phyloP scores from a whole-genome alignment of 2,888 invertebrate genomes.

The Heterodera filipjevi region DNA sequence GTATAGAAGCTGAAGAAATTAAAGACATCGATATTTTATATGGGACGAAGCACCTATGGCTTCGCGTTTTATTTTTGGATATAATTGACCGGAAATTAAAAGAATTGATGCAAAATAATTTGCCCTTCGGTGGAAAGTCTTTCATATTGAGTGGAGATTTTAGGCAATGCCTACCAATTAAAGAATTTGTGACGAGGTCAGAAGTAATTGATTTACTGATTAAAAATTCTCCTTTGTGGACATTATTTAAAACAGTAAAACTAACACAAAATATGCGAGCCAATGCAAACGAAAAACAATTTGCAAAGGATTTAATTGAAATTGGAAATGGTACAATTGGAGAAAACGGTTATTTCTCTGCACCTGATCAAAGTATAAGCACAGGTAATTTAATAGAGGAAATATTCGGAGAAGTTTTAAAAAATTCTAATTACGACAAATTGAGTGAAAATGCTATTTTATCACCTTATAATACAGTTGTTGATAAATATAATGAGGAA shows the following conservation, averaged over 20 bases:
- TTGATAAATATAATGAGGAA: slow-evolving; percentile 6
- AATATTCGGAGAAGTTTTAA: slow-evolving; percentile 19
- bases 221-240: slow-evolving; percentile 29
- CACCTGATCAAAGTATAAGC: neutral
- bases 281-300: slow-evolving; percentile 26
- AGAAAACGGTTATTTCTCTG: neutral
- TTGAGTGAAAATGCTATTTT: slow-evolving; percentile 1
- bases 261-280: slow-evolving; percentile 34
- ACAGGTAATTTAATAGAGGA: neutral
- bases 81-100: slow-evolving; percentile 29
- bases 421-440: neutral
- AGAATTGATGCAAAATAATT: slow-evolving; percentile 32
- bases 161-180: slow-evolving; percentile 25
- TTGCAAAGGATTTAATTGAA: slow-evolving; percentile 29
- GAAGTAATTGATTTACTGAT: slow-evolving; percentile 28
- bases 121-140: slow-evolving; percentile 39
- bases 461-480: slow-evolving; percentile 9
- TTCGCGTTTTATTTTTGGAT: slow-evolving; percentile 17
- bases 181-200: slow-evolving; percentile 13
- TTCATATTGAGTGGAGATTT: slow-evolving; percentile 35
- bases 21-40: slow-evolving; percentile 29
- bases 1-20: slow-evolving; percentile 20
- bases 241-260: slow-evolving; percentile 5
- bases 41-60: slow-evolving; percentile 41
- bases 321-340: slow-evolving; percentile 16